Evolutionary conservation across 1,140 invertebrate species (phyloP), one percentile per base, ranked within the genome.

Genomic region (Sinella curviseta): DNA sequence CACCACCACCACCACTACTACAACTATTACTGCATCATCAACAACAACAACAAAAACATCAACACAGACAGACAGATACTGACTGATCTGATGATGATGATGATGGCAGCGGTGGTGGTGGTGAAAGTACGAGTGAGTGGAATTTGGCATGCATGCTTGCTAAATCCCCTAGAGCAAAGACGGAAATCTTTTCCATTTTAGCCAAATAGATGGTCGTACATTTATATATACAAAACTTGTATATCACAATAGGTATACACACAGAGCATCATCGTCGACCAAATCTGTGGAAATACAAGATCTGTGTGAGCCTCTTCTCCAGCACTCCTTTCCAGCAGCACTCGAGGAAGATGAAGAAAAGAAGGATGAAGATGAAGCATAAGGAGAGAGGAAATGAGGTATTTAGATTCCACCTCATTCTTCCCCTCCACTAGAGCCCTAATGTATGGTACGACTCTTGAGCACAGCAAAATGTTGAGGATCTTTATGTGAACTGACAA

Each of bases 391-490:
- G 65, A 70, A 70, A 70, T 70, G 65, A 70, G 65, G 65, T 70
- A 70, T 70, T 70, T 70, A 70, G 65, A 70, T 70, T 70, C 65
- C 65, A 70, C 65, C 65, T 70, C 65, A 70, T 70, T 70, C 65
- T 70, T 70, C 65, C 57, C 65, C 65, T 70, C 31, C 3, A 70
- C 39, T 48, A 48, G 39, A 48, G 39, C 39, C 20, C 8, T 48
- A 48, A 48, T 48, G 20, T 20, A 48, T 8, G 8, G 39, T 48
- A 20, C 39, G 20, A 48, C 39, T 48, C 39, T 48, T n/a, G n/a
- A n/a, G n/a, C n/a, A n/a, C n/a, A n/a, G n/a, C n/a, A 60, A 60
- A 17, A 60, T 60, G 57, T 60, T 60, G 24, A 33, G 31, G 24
- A 65, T 65, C n/a, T 70, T 70, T 70, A 70, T 70, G 65, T 70